A percentile compares a stretch with the other conserved stretches of the same genome.
phyloP scores from a whole-genome alignment of 2,797 vertebrate genomes.

The Morelia viridis region DNA sequence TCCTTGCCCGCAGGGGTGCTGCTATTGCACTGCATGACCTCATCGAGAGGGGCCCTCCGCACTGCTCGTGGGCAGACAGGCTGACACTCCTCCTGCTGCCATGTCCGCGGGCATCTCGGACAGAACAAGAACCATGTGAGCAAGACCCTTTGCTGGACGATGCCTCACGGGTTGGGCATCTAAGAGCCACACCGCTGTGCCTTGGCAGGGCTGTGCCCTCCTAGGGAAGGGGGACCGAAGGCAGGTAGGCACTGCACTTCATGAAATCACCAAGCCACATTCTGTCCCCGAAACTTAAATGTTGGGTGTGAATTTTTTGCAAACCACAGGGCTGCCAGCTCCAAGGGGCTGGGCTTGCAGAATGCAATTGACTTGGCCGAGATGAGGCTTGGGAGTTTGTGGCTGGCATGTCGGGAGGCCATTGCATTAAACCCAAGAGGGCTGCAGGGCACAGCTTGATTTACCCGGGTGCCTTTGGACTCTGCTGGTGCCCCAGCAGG shows the following conservation, averaged over 20 bases:
- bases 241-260: neutral
- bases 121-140: neutral
- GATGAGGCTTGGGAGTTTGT: neutral
- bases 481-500: neutral
- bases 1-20: slow-evolving; percentile 46
- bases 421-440: neutral
- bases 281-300: neutral
- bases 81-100: neutral
- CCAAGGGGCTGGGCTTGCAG: neutral
- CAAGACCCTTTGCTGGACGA: neutral
- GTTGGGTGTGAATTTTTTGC: neutral
- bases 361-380: neutral
- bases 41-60: neutral
- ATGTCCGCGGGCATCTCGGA: neutral
- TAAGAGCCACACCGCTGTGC: neutral
- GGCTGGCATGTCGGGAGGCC: neutral
- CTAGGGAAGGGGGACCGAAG: neutral
- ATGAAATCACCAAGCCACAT: neutral
- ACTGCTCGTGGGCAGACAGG: neutral
- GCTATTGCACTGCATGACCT: neutral
- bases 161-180: neutral
- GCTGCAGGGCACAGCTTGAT: neutral
- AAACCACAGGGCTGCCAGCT: neutral
- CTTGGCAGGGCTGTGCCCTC: neutral
- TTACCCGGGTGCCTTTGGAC: neutral